Conservation (phyloP, 2,113 vertebrate genomes). For the Vicugna pacos region DNA sequence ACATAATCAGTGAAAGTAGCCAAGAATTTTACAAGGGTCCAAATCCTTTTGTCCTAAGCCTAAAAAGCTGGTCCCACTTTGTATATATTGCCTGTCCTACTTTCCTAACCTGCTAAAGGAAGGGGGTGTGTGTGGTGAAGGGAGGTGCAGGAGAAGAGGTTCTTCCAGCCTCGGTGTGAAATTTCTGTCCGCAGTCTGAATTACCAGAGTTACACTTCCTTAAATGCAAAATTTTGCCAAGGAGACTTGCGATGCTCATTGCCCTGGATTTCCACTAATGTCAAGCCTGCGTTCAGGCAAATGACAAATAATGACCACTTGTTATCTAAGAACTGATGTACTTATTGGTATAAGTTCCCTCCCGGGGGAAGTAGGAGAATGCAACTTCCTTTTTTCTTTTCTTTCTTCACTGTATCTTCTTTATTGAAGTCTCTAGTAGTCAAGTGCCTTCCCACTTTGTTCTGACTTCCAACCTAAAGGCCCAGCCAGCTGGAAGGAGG, state of each 20-base stretch:
- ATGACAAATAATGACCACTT: neutral
- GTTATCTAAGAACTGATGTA: neutral
- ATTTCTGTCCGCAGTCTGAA: neutral
- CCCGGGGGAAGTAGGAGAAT: neutral
- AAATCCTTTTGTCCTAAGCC: neutral
- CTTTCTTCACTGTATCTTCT: neutral
- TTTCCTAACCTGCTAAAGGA: neutral
- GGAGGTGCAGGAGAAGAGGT: neutral
- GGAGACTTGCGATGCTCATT: neutral
- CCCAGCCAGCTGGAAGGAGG: neutral
- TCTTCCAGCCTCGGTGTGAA: rapidly evolving
- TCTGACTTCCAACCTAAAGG: neutral
- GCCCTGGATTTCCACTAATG: neutral
- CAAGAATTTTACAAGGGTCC: neutral
- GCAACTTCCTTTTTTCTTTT: neutral
- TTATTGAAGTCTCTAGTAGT: neutral
- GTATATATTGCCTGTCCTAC: neutral
- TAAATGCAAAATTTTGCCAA: neutral
- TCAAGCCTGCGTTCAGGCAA: neutral
- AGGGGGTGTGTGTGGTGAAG: neutral
- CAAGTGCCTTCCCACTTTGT: neutral
- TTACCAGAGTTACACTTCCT: neutral
- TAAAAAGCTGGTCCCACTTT: neutral
- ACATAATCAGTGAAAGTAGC: neutral
- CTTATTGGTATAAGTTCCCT: neutral